These are phyloP conservation scores for Brachionus koreanus DNA, from an alignment of 1,140 invertebrate genomes.

Conservation along the genomic window DNA sequence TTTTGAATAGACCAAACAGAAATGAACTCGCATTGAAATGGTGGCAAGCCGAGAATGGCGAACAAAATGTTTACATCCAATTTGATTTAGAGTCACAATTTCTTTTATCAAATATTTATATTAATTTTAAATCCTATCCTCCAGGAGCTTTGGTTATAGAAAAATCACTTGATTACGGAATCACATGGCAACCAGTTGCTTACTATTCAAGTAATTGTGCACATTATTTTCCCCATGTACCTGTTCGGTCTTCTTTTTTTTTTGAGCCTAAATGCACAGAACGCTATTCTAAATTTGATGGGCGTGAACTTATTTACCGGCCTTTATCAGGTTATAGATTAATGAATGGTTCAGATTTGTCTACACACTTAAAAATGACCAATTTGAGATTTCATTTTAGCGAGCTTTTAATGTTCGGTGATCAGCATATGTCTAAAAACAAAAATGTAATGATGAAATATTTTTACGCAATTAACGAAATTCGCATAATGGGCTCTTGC, in stretches of 20 bases:
- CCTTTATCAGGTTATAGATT: constrained; percentile 60
- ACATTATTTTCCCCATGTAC: constrained; percentile 74
- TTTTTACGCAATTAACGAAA: constrained; percentile 88
- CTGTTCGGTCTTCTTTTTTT: constrained; percentile 67
- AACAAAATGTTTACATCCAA: constrained; percentile 79
- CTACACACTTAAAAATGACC: constrained; percentile 80
- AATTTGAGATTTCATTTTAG: constrained; percentile 89
- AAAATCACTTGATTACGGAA: constrained; percentile 83
- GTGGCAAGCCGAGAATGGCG: constrained; percentile 94
- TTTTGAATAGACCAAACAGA: constrained; percentile 59
- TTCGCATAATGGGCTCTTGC: constrained; percentile 94
- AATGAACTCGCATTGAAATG: constrained; percentile 59
- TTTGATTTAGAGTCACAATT: constrained; percentile 91
- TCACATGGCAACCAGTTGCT: constrained; percentile 83
- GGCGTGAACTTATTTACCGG: constrained; percentile 83
- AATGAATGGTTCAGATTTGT: not conserved
- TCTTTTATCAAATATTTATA: constrained; percentile 93
- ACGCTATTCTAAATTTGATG: constrained; percentile 77
- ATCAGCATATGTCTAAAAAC: constrained; percentile 73
- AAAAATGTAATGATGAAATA: constrained; percentile 71
- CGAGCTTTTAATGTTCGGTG: constrained; percentile 82
- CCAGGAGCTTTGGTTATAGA: constrained; percentile 91
- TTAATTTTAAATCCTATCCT: constrained; percentile 88
- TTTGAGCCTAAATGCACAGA: constrained; percentile 84
- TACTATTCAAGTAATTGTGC: constrained; percentile 89